A percentile compares a stretch with the other conserved stretches of the same genome.
Conservation (phyloP, 2,797 vertebrate species). For the Podarcis lilfordi region DNA sequence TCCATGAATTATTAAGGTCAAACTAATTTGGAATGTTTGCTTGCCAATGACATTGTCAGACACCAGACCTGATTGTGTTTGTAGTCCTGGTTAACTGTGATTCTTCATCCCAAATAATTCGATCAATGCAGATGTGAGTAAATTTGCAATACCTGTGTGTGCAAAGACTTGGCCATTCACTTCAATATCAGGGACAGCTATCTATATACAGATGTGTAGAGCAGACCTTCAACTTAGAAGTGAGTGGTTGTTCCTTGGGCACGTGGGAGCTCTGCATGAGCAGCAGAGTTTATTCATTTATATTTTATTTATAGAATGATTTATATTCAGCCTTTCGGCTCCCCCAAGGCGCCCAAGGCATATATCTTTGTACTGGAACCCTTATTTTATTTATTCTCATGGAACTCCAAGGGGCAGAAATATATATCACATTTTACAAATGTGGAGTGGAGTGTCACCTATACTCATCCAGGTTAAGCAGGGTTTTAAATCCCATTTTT, state of each 20-base stretch:
- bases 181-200: neutral
- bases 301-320: neutral
- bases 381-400: neutral
- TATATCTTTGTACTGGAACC: neutral
- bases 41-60: neutral
- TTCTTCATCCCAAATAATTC: neutral
- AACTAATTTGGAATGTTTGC: neutral
- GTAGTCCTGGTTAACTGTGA: neutral
- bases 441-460: neutral
- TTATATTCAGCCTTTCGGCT: neutral
- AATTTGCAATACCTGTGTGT: neutral
- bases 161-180: too few species aligned
- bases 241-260: neutral
- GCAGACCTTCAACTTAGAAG: neutral
- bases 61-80: neutral
- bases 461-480: neutral
- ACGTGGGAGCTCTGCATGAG: neutral
- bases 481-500: neutral
- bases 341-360: neutral
- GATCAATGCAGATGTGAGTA: neutral
- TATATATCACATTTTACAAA: neutral
- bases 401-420: neutral
- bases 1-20: neutral
- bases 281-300: neutral
- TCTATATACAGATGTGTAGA: neutral